Base-by-base conservation (phyloP, 2,113 vertebrate genomes). In the Atractosteus spatula region DNA sequence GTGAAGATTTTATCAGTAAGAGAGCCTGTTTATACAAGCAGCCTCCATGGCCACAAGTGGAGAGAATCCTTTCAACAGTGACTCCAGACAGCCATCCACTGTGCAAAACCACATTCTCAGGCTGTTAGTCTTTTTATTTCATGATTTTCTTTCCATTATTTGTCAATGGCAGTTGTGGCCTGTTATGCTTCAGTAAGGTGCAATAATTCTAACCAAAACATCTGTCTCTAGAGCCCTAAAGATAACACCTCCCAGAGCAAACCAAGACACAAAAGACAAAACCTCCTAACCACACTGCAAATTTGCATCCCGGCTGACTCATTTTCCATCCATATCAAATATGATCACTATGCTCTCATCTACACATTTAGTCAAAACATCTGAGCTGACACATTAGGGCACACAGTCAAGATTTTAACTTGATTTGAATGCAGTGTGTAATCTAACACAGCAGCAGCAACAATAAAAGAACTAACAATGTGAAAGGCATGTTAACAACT, bases 1-100 rank as follows among this genome's bases (percentile, higher is more conserved):
- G 73, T 70, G 67, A 62, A 70, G 61, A 64, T 74, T 67, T 63
- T 63, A 69, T 73, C 66, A 55, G 67, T 12, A 41, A 8, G 41
- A 55, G 47, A 69, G 47, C 67, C 51, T n/a, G 45, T 74, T 69
- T 63, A 68, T 29, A 68, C 65, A 73, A 68, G 66, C 8, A 16
- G 41, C 41, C 69, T 14, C 45, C 56, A 13, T 47, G n/a, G 62
- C 47, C 51, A 62, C 61, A 54, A 62, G 67, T 16, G 45, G 41
- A 8, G 61, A 13, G 68, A 65, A 69, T 68, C 10, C 44, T 51
- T 47, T 17, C 43, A 42, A 43, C 55, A 29, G 54, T 16, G 73
- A 16, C 41, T 55, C 59, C 44, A 41, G 61, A 64, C 61, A 74
- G 45, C 57, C 29, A 11, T 55, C n/a, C 44, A 11, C 62, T 71